phyloP scores from a whole-genome alignment of 2,888 invertebrate species.

The Himalopsyche japonica region DNA sequence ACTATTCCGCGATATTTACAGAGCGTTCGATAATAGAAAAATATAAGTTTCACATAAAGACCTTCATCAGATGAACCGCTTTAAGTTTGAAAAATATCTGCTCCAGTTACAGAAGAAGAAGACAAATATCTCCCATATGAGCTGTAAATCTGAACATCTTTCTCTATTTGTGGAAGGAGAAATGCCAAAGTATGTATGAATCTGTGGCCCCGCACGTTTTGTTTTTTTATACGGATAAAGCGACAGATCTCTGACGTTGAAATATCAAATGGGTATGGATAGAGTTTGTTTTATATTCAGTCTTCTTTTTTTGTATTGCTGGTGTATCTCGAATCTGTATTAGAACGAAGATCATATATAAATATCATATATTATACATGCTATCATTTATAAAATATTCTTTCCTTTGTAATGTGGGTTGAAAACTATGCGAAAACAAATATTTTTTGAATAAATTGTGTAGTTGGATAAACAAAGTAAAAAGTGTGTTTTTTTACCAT shows the following conservation, averaged over 20 bases:
- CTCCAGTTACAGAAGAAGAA: background rate
- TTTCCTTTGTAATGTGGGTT: too few relatives aligned
- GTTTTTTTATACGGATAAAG: background rate
- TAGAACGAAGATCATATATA: background rate
- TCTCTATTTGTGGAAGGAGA: constrained; percentile 17
- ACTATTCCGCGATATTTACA: background rate
- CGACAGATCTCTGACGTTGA: background rate
- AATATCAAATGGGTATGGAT: background rate
- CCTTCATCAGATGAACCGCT: background rate
- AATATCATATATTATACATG: too few relatives aligned
- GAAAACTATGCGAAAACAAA: too few relatives aligned
- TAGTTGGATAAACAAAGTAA: too few relatives aligned
- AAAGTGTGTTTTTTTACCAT: too few relatives aligned
- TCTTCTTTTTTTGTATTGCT: background rate
- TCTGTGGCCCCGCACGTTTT: background rate
- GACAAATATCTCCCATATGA: constrained; percentile 21
- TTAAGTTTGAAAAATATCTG: background rate
- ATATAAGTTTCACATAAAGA: background rate
- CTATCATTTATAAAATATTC: too few relatives aligned
- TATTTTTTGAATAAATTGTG: too few relatives aligned
- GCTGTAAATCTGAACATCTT: constrained; percentile 25
- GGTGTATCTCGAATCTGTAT: background rate
- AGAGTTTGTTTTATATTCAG: background rate
- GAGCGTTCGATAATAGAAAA: background rate
- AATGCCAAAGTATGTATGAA: background rate